Evolutionary conservation across 2,113 vertebrate genomes (phyloP).

Genomic region (Muntiacus reevesi): DNA sequence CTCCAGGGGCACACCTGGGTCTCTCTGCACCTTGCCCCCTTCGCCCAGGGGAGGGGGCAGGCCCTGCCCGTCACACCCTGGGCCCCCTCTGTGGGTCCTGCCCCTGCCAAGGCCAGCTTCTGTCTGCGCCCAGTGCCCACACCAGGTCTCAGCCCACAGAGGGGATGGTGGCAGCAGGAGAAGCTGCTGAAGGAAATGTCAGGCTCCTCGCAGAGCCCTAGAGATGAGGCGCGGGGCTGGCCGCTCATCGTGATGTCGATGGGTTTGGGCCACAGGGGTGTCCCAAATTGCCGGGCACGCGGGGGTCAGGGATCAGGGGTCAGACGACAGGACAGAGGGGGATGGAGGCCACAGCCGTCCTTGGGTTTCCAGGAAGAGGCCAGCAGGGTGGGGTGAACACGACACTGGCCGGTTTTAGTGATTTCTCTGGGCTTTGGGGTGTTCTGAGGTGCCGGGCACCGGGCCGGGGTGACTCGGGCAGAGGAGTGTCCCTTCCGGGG

Average conservation of each 20-base stretch:
- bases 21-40: background rate
- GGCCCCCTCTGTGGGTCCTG: background rate
- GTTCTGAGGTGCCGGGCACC: fast-evolving
- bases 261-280: background rate
- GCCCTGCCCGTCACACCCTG: background rate
- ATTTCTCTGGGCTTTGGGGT: background rate
- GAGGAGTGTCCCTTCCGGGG: fast-evolving
- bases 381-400: fast-evolving
- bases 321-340: fast-evolving
- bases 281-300: fast-evolving
- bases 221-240: background rate
- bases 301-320: fast-evolving
- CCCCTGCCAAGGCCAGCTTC: background rate
- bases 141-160: background rate
- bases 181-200: background rate
- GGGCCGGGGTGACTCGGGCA: fast-evolving
- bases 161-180: background rate
- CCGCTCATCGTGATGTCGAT: fast-evolving
- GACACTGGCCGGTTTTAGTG: fast-evolving
- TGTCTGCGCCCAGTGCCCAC: fast-evolving
- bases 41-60: background rate
- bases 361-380: background rate
- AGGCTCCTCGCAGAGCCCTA: background rate
- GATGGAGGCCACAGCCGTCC: fast-evolving
- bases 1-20: background rate